Evolutionary conservation across 2,113 vertebrate species (phyloP), one percentile per base, ranked within the genome.

Genomic region (Eira barbara): DNA sequence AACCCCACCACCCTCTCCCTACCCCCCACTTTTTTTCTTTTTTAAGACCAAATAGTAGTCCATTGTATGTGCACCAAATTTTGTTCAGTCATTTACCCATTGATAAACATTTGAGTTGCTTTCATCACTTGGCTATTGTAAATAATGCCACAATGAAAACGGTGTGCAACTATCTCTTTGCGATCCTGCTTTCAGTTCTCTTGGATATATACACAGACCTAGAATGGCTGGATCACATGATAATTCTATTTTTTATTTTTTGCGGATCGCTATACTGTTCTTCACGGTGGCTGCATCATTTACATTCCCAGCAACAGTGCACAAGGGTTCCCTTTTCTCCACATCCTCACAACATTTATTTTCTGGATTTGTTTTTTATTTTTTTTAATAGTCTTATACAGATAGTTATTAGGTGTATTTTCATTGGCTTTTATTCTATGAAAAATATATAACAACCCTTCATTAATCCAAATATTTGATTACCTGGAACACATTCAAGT

Each of bases 381-480:
- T 36, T 65, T 73, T 71, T 74, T 55, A 4, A 93, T 29, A 59
- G 14, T 73, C 31, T 49, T 21, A 81, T n/a, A 12, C 25, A 74
- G 55, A 20, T 42, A 74, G 55, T 94, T 47, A 95, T 55, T 74
- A 73, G 11, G 31, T 89, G 7, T 74, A 52, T 92, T 95, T 94
- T 89, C 81, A 86, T 79, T 93, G 34, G 10, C 65, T 91, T 25
- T 71, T 27, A 67, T 90, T 79, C 29, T 74, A 63, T 91, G 34
- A 96, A 92, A 90, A 95, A 52, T 74, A 92, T 52, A 7, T 91
- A 88, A 87, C 18, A 87, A 65, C 7, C 49, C 21, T 95, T 82
- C 36, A 73, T 93, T 59, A 83, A 82, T 57, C 52, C 78, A 95
- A 85, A 57, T 81, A 89, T 67, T 83, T 84, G 29, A 88, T 84